phyloP scores from a whole-genome alignment of 2,797 vertebrate genomes.

The Esox masquinongy region DNA sequence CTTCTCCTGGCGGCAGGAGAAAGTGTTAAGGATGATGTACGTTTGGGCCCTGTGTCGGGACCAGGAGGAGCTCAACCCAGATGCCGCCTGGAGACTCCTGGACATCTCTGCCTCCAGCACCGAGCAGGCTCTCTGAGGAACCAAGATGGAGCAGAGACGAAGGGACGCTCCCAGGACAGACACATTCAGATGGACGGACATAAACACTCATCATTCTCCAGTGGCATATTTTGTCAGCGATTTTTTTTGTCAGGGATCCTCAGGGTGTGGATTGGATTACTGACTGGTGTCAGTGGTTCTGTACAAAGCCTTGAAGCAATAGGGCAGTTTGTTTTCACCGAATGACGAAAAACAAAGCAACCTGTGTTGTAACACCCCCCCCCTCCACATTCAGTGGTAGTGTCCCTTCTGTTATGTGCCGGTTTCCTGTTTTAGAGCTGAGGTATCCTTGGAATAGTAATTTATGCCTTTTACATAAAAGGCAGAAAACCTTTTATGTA shows the following conservation, averaged over 20 bases:
- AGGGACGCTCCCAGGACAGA: not conserved
- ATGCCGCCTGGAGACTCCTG: constrained; percentile 91
- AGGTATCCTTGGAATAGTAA: not conserved
- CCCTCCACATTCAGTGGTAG: no score
- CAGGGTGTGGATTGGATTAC: constrained; percentile 24
- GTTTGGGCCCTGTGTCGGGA: constrained; percentile 96
- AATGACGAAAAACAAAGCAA: constrained; percentile 8
- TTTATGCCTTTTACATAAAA: not conserved
- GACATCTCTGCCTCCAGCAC: constrained; percentile 93
- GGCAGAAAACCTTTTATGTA: not conserved
- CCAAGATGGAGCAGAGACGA: not conserved
- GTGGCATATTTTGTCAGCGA: constrained; percentile 18
- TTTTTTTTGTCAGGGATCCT: not conserved
- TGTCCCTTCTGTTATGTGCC: no score
- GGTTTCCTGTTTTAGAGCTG: no score
- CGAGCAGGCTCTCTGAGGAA: constrained; percentile 78
- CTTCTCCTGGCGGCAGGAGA: constrained; percentile 75
- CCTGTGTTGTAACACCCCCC: not conserved
- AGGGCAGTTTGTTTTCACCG: not conserved
- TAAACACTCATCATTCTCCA: constrained; percentile 4
- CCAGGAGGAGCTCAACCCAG: constrained; percentile 91
- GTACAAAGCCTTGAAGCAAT: constrained; percentile 4
- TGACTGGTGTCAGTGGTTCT: not conserved
- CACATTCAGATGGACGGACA: not conserved
- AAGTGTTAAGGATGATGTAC: constrained; percentile 92